Percentiles rank a stretch among this genome's conserved stretches.
Evolutionary conservation across 2,888 invertebrate species (phyloP).

Genomic region (Caenorhabditis sp.): DNA sequence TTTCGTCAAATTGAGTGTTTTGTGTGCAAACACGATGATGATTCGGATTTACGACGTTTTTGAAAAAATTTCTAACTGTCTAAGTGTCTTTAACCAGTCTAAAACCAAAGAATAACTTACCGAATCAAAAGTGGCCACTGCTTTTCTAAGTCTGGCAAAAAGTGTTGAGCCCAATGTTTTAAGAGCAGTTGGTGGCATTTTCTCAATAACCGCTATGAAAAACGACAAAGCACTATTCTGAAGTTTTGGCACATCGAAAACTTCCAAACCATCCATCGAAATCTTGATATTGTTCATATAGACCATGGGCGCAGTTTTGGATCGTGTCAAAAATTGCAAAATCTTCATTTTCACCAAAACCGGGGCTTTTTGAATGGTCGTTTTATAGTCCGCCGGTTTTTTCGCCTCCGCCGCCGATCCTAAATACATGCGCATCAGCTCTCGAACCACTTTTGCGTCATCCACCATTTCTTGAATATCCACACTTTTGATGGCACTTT

Average conservation of each 20-base stretch:
- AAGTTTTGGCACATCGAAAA: slow-evolving; percentile 3
- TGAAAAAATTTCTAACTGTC: too few relatives aligned
- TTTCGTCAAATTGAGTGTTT: too few relatives aligned
- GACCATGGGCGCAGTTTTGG: slow-evolving; percentile 34
- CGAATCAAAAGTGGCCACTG: slow-evolving; percentile 5
- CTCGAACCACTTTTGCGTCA: slow-evolving; percentile 22
- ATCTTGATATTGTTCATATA: slow-evolving; percentile 55
- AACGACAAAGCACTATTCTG: slow-evolving; percentile 36
- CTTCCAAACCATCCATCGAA: slow-evolving; percentile 29
- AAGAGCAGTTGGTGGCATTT: slow-evolving; percentile 40
- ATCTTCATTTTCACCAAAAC: slow-evolving; percentile 19
- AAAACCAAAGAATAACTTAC: too few relatives aligned
- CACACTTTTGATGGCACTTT: slow-evolving; percentile 44
- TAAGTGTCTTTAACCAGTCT: too few relatives aligned
- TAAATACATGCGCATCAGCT: slow-evolving; percentile 36
- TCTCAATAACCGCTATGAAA: slow-evolving; percentile 31
- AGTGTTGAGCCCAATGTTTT: slow-evolving; percentile 27
- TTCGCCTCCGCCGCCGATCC: slow-evolving; percentile 30
- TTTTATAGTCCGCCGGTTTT: background rate
- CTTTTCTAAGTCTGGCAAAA: slow-evolving; percentile 31
- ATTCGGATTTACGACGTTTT: too few relatives aligned
- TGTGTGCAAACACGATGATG: too few relatives aligned
- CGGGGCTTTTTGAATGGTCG: slow-evolving; percentile 3
- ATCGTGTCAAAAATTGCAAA: slow-evolving; percentile 37
- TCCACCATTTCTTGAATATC: slow-evolving; percentile 34